Base-by-base conservation (phyloP, 2,113 vertebrate species). In the Canis aureus region DNA sequence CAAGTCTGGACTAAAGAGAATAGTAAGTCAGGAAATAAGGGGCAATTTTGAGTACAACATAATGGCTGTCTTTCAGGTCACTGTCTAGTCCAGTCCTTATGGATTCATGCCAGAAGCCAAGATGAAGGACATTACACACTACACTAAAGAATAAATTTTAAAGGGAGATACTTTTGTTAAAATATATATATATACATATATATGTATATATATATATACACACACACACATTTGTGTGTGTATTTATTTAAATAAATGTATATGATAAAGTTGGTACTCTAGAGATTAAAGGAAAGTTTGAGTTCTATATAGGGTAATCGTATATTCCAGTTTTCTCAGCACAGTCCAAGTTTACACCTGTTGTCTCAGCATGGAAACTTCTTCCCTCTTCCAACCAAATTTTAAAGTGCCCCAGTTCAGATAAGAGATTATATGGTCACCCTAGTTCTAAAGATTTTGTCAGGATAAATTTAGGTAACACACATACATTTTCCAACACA, bases 41-140 rank as follows among this genome's bases (percentile, higher is more conserved):
- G 17, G 32, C 11, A 83, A n/a, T 82, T 55, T 3, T 82, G 51
- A 69, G 19, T 17, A 51, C 0, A 76, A 64, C 4, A 19, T 13
- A 57, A 49, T 57, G 43, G 29, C 49, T 74, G 2, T 60, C 23
- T 66, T 82, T 92, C 38, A 87, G 51, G 35, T 87, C 11, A 64
- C 5, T 51, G 5, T 88, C 57, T 19, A 55, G 17, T 51, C 19
- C 13, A 22, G 22, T 69, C 78, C 92, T 38, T 69, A 43, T 55
- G 25, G 38, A 88, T 92, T n/a, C 27, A 25, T 53, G 55, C 67
- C 78, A 95, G 35, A 96, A 95, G 38, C 32, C 59, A 83, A 60
- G 51, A 69, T 19, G 23, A 88, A 78, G 32, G 29, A 69, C 32
- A 22, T 15, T 90, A 38, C 67, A 74, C 35, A 11, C 1, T 62